Base-by-base conservation (phyloP, 2,888 invertebrate species). In the Sphaeridia pumilis region DNA sequence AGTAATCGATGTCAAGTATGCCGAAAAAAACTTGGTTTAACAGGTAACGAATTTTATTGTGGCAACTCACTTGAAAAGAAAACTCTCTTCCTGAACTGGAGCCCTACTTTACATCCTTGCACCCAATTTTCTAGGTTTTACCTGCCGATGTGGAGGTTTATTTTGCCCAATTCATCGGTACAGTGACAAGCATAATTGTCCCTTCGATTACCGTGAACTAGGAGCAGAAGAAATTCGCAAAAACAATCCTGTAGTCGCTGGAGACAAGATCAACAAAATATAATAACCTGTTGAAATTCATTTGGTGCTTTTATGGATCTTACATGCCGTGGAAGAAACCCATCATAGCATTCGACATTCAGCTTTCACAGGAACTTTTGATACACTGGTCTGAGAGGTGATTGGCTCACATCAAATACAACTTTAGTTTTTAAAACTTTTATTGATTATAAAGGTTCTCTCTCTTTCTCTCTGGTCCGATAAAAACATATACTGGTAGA, bases 11-110 rank as follows among this genome's bases (percentile, higher is more conserved):
- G 98, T 77, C 86, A 84, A 69, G 83, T 86, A 69, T 98, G 98
- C 80, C 93, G 93, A 77, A 97, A 97, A 84, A 95, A 95, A 83
- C 93, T 98, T 75, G 97, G 97, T 71, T 81, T 98, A 70, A 98
- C 97, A 78, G 97, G 97, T 95, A 72, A 22, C n/a, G n/a, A n/a
- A n/a, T n/a, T n/a, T n/a, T n/a, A n/a, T n/a, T n/a, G n/a, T n/a
- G n/a, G n/a, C n/a, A n/a, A n/a, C n/a, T n/a, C n/a, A n/a, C n/a
- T n/a, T n/a, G n/a, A n/a, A n/a, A n/a, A n/a, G n/a, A n/a, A n/a
- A n/a, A n/a, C n/a, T n/a, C n/a, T n/a, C n/a, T n/a, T n/a, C n/a
- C n/a, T n/a, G n/a, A n/a, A n/a, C n/a, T n/a, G n/a, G n/a, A n/a
- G n/a, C n/a, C n/a, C 14, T 31, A 31, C 31, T 31, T 31, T 7